Conservation (phyloP, 2,113 vertebrate species). For the Spilogale gracilis region DNA sequence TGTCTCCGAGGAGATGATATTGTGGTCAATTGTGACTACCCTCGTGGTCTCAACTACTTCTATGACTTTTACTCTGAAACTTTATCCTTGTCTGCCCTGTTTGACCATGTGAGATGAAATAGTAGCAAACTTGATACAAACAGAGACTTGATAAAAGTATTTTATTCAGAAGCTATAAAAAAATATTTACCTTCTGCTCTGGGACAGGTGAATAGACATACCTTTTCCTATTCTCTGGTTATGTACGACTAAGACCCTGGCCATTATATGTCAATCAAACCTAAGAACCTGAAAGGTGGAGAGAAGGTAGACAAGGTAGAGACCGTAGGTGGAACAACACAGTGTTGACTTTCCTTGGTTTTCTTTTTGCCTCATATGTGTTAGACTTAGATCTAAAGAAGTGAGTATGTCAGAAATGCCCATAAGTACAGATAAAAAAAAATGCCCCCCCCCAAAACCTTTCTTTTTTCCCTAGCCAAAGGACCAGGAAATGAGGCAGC, state of each 20-base stretch:
- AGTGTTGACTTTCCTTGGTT: not conserved
- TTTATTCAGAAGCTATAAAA: not conserved
- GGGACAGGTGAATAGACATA: not conserved
- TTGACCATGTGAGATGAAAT: not conserved
- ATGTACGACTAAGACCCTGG: not conserved
- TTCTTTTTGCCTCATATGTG: not conserved
- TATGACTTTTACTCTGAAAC: not conserved
- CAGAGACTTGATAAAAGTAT: not conserved
- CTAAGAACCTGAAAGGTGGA: not conserved
- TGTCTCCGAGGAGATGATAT: not conserved
- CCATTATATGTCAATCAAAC: not conserved
- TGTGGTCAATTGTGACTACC: rapidly evolving
- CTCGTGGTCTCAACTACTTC: not conserved
- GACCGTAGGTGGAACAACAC: too few species aligned
- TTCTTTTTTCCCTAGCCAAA: not conserved
- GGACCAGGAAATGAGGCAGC: not conserved
- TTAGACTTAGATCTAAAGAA: not conserved
- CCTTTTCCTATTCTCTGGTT: not conserved
- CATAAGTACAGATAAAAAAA: not conserved
- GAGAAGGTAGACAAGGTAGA: not conserved
- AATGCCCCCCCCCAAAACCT: not conserved
- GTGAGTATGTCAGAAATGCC: not conserved
- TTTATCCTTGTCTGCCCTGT: not conserved
- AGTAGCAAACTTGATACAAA: not conserved
- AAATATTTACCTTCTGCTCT: not conserved